Percentiles rank a stretch among this genome's conserved stretches.
Conservation (phyloP, 2,797 vertebrate species). For the Chromis chromis region DNA sequence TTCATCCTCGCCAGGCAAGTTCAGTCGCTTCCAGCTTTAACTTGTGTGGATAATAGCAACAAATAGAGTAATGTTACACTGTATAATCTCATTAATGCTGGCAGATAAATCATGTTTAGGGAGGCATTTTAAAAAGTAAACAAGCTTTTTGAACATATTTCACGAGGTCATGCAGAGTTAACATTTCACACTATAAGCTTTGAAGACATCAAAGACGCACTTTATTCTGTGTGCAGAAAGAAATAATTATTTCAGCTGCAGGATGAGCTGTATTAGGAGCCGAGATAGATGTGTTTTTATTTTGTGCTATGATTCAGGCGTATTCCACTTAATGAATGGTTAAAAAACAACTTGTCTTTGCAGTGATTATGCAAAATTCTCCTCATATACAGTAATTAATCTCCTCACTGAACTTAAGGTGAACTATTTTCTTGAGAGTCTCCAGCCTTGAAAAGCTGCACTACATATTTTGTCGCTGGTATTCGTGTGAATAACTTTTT, state of each 20-base stretch:
- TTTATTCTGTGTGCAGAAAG: neutral
- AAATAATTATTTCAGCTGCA: too few relatives aligned
- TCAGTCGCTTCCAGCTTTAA: slow-evolving; percentile 19
- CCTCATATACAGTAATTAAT: neutral
- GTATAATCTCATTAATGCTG: neutral
- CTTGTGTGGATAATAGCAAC: neutral
- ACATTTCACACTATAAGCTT: neutral
- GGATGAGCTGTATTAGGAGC: too few relatives aligned
- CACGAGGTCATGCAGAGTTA: neutral
- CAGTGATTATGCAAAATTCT: neutral
- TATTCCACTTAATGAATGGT: too few relatives aligned
- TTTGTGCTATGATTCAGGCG: too few relatives aligned
- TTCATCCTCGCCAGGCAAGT: slow-evolving; percentile 2
- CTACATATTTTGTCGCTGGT: too few relatives aligned
- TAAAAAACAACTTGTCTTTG: neutral
- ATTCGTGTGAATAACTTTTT: too few relatives aligned
- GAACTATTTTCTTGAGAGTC: neutral
- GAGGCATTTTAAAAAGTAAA: neutral
- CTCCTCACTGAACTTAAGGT: neutral
- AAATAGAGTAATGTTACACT: neutral
- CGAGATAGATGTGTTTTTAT: too few relatives aligned
- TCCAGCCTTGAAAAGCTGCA: neutral
- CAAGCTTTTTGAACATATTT: neutral
- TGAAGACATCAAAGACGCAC: neutral
- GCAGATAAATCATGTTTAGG: neutral